Conservation (phyloP, 2,113 vertebrate species). For the Asarcornis scutulata region DNA sequence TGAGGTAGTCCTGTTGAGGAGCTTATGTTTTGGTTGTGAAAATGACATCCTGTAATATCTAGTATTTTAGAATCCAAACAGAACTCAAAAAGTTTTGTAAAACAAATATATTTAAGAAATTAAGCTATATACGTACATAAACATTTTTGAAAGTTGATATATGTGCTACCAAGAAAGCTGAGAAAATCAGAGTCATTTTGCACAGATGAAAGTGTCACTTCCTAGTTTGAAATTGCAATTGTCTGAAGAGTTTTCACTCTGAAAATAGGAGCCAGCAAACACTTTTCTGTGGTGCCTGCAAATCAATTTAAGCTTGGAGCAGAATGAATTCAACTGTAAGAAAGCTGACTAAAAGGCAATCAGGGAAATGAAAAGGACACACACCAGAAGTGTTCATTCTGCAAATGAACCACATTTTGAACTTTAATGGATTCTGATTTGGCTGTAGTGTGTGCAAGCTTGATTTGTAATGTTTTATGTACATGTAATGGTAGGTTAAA, state of each 20-base stretch:
- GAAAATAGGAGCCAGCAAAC: not conserved
- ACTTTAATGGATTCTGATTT: constrained; percentile 32
- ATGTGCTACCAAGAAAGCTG: not conserved
- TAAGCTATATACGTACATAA: not conserved
- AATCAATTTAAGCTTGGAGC: not conserved
- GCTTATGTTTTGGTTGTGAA: not conserved
- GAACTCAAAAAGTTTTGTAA: not conserved
- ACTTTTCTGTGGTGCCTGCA: not conserved
- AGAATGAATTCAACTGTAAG: not conserved
- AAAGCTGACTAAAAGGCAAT: not conserved
- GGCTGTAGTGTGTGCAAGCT: not conserved
- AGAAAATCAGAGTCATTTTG: not conserved
- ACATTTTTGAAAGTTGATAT: not conserved
- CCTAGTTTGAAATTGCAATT: not conserved
- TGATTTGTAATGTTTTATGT: constrained; percentile 27
- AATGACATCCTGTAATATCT: not conserved
- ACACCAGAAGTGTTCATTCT: not conserved
- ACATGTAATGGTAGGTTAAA: constrained; percentile 45
- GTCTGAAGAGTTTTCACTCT: not conserved
- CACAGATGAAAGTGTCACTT: not conserved
- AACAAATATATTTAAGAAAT: not conserved
- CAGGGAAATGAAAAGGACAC: constrained; percentile 6
- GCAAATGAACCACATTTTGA: not conserved
- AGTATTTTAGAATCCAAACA: not conserved
- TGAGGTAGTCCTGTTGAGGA: not conserved